These are phyloP conservation scores for Oreotrochilus melanogaster DNA, from an alignment of 2,113 vertebrate genomes.

Conservation along the genomic window DNA sequence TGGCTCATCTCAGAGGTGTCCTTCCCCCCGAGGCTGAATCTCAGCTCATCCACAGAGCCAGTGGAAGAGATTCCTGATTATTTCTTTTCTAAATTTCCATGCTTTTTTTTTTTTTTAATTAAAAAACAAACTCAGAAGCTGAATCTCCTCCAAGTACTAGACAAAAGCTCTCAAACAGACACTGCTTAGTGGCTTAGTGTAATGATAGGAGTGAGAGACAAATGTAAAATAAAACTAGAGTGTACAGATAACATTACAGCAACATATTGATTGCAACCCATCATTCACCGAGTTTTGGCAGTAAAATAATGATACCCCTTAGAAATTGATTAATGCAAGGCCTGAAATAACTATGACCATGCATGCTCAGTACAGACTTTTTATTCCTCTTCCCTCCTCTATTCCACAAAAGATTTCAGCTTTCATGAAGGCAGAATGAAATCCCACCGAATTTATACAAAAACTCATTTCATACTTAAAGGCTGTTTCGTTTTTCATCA, in stretches of 20 bases:
- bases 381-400: not conserved
- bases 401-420: not conserved
- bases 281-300: not conserved
- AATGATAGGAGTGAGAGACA: not conserved
- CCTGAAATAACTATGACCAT: not conserved
- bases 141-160: not conserved
- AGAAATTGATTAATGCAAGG: not conserved
- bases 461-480: not conserved
- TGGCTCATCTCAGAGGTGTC: accelerated
- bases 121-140: not conserved
- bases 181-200: not conserved
- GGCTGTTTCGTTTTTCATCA: not conserved
- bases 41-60: too few species aligned
- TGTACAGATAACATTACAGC: not conserved
- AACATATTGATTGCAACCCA: not conserved
- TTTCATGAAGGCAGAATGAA: not conserved
- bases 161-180: not conserved
- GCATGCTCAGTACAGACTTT: accelerated
- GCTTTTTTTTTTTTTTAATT: not conserved
- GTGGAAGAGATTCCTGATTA: not conserved
- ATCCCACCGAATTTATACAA: not conserved
- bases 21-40: not conserved
- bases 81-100: not conserved
- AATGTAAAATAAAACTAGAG: not conserved
- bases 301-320: not conserved